A percentile compares a stretch with the other conserved stretches of the same genome.
phyloP scores from a whole-genome alignment of 2,113 vertebrate genomes.

The Nerophis ophidion region DNA sequence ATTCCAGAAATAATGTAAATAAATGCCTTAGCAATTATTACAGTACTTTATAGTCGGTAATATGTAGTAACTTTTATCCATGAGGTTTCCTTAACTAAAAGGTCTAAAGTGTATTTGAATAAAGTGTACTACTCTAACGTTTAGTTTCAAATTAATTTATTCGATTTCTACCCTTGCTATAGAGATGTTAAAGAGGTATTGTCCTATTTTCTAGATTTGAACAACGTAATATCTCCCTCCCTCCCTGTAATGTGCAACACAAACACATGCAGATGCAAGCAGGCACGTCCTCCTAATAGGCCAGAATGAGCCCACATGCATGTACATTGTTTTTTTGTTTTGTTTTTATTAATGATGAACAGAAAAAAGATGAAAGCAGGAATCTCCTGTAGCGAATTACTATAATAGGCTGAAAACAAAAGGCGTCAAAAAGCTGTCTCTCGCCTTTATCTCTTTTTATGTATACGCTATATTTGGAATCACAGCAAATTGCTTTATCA shows the following conservation, averaged over 20 bases:
- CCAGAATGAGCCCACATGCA: constrained; percentile 7
- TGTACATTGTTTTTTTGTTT: neutral
- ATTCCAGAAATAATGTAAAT: no score
- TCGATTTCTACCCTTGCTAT: no score
- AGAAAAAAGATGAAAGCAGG: constrained; percentile 19
- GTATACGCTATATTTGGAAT: constrained; percentile 16
- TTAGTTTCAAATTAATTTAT: no score
- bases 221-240: neutral
- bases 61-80: no score
- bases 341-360: constrained; percentile 7
- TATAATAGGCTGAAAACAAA: constrained; percentile 21
- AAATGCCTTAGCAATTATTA: no score
- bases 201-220: neutral
- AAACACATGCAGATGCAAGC: constrained; percentile 4
- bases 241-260: neutral
- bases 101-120: no score
- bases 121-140: no score
- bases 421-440: neutral
- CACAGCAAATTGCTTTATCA: constrained; percentile 27
- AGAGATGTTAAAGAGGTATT: neutral
- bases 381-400: constrained; percentile 15
- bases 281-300: constrained; percentile 1
- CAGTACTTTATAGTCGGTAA: no score
- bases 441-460: constrained; percentile 4
- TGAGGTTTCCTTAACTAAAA: no score